phyloP scores from a whole-genome alignment of 2,797 vertebrate genomes.

The Sebastes kiyomatsui region DNA sequence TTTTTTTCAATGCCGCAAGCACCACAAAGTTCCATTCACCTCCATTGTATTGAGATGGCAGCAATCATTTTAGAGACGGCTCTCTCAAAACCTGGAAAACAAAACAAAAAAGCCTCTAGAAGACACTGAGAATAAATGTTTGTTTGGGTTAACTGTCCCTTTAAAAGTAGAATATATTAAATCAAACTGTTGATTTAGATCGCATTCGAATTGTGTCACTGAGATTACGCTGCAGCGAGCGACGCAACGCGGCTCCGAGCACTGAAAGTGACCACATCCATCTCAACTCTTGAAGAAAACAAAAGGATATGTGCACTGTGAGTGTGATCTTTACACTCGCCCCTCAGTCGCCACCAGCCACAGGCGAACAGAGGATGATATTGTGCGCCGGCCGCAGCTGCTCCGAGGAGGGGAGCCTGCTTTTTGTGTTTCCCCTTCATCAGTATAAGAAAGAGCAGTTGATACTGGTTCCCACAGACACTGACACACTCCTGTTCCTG shows the following conservation, averaged over 20 bases:
- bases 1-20: not conserved
- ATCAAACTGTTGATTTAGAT: not conserved
- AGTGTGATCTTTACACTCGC: constrained; percentile 40
- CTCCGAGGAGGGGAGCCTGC: constrained; percentile 51
- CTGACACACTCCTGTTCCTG: constrained; percentile 42
- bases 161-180: too few species aligned
- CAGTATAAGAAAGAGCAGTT: constrained; percentile 48
- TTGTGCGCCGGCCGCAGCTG: constrained; percentile 74
- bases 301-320: constrained; percentile 50
- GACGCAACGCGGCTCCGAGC: not conserved
- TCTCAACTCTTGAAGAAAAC: constrained; percentile 52
- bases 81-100: not conserved
- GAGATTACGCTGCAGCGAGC: not conserved
- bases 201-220: not conserved
- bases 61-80: not conserved
- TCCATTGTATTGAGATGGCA: not conserved
- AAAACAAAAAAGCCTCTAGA: not conserved
- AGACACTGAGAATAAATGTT: not conserved
- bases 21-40: not conserved
- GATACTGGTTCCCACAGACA: constrained; percentile 46
- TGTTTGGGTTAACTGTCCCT: not conserved
- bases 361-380: constrained; percentile 66
- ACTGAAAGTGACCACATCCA: constrained; percentile 25
- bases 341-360: constrained; percentile 66
- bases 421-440: constrained; percentile 49